Conservation (phyloP, 2,113 vertebrate species). For the Pseudopodoces humilis region DNA sequence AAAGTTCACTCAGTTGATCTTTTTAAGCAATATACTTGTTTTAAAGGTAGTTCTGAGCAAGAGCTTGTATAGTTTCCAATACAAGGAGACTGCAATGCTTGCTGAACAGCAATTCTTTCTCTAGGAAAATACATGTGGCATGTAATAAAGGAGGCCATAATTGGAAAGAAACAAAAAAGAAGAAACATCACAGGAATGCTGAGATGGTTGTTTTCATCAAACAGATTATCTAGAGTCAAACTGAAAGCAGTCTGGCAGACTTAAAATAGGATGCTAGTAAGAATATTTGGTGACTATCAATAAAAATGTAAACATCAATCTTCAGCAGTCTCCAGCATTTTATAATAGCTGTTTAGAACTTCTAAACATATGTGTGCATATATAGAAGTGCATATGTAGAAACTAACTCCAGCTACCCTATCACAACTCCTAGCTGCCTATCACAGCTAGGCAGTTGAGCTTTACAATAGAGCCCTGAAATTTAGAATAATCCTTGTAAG, state of each 20-base stretch:
- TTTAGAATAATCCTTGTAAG: background rate
- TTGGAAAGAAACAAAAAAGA: background rate
- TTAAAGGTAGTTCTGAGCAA: background rate
- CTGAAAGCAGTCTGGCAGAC: background rate
- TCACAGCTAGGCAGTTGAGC: background rate
- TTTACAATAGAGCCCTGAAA: background rate
- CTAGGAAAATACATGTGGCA: background rate
- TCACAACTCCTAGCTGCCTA: background rate
- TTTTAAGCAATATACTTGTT: background rate
- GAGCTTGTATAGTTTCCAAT: background rate
- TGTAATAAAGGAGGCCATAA: background rate
- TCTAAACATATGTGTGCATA: background rate
- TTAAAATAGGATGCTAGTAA: background rate
- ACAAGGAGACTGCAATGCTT: background rate
- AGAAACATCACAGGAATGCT: background rate
- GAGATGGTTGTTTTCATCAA: background rate
- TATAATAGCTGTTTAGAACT: background rate
- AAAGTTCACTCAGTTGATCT: background rate
- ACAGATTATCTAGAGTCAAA: background rate
- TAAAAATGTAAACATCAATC: slow-evolving; percentile 5
- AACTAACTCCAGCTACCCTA: background rate
- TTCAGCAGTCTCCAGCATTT: background rate
- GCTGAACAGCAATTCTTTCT: background rate
- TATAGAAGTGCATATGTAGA: background rate
- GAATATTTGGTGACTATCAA: background rate